Base-by-base conservation (phyloP, 2,888 invertebrate species). In the Agrochola macilenta region DNA sequence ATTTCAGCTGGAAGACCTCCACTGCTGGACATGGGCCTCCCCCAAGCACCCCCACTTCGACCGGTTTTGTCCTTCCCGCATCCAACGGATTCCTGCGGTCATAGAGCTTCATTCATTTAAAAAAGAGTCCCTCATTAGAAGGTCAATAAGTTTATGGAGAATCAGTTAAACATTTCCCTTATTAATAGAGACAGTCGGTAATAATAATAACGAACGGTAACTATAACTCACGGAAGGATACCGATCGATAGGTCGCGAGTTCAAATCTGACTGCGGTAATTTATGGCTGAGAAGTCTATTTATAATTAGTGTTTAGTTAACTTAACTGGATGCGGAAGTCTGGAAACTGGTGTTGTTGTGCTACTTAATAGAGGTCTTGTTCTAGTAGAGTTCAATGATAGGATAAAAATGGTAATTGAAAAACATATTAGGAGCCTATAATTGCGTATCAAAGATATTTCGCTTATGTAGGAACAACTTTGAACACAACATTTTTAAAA, bases 221-320 rank as follows among this genome's bases (percentile, higher is more conserved):
- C 78, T 74, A 82, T 78, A 78, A 78, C 71, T 83, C 83, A 82
- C 65, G 60, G 61, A 52, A 79, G 79, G 84, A 84, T 82, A 86
- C 57, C 72, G 79, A 84, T 84, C 84, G 86, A 84, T 83, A 86
- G 86, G 86, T 84, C 84, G 74, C 58, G 68, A 30, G 86, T 86
- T 84, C 83, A 84, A 69, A 66, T 63, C 74, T 79, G 63, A 70
- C 74, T 78, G 76, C 76, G 60, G 70, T 69, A 65, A 68, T 65
- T 79, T 76, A 70, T 64, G 63, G 49, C 66, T 64, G 76, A 70
- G 69, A 70, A 65, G 58, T 76, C 63, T 73, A 75, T 74, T 79
- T 82, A 66, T 77, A 79, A 68, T 78, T 76, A 72, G 46, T 60
- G 70, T 60, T 81, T 61, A 14, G 39, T 69, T 85, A 43, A 5